Conservation (phyloP, 1,140 invertebrate genomes). For the Lamellibrachia luymesi region DNA sequence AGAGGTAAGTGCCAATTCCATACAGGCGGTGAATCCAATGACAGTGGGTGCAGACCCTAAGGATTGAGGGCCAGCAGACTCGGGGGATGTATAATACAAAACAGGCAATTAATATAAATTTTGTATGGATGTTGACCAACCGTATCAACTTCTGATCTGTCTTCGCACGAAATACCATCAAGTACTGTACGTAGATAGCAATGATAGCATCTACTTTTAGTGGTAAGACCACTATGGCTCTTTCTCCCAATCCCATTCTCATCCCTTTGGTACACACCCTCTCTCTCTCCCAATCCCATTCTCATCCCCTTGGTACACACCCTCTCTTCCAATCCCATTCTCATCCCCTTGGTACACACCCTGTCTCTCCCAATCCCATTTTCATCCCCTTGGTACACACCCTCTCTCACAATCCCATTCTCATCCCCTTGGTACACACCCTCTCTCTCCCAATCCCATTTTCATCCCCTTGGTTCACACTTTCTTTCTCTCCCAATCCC, state of each 20-base stretch:
- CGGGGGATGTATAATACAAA: neutral
- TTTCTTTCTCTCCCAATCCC: too few relatives aligned
- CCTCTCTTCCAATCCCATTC: too few relatives aligned
- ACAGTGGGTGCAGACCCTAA: neutral
- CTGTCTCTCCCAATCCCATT: too few relatives aligned
- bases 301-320: neutral
- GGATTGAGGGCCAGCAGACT: neutral
- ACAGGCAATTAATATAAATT: neutral
- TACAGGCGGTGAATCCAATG: neutral
- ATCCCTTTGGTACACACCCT: neutral
- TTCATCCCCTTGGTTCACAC: too few relatives aligned
- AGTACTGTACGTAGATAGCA: neutral
- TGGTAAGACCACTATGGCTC: neutral
- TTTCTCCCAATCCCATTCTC: neutral
- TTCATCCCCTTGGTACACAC: too few relatives aligned
- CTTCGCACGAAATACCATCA: neutral
- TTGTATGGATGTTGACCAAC: neutral
- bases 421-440: too few relatives aligned
- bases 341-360: too few relatives aligned
- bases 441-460: too few relatives aligned
- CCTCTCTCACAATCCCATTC: too few relatives aligned
- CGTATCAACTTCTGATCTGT: neutral
- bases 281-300: neutral
- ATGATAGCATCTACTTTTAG: neutral
- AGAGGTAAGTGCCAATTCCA: neutral